phyloP scores from a whole-genome alignment of 2,797 vertebrate genomes.

The Dendrocincla fuliginosa region DNA sequence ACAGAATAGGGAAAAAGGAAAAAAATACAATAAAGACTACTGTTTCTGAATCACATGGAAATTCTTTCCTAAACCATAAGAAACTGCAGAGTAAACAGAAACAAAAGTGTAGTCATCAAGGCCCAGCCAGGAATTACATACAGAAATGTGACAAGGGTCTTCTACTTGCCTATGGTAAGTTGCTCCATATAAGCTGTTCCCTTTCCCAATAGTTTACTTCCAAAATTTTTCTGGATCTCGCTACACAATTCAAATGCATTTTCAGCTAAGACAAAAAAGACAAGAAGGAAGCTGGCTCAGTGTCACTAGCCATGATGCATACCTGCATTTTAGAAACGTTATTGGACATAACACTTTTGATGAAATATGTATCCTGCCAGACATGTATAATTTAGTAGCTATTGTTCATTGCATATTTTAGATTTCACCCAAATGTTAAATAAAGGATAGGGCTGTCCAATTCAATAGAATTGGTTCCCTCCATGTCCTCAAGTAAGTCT shows the following conservation, averaged over 20 bases:
- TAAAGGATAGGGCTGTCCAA: neutral
- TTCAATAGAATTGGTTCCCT: neutral
- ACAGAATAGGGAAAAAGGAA: neutral
- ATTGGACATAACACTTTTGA: neutral
- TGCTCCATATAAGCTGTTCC: neutral
- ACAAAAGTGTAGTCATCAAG: neutral
- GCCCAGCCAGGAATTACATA: neutral
- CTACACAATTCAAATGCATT: neutral
- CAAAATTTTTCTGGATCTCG: neutral
- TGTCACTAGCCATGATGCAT: neutral
- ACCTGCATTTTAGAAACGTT: neutral
- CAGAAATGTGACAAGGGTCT: neutral
- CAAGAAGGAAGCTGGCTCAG: neutral
- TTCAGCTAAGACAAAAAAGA: neutral
- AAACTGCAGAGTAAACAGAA: neutral
- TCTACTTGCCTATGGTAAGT: neutral
- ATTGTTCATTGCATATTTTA: neutral
- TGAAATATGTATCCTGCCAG: neutral
- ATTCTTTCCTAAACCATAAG: neutral
- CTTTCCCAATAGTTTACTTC: neutral
- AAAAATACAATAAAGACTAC: neutral
- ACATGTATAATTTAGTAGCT: neutral
- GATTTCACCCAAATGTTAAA: neutral
- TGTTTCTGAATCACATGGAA: neutral
- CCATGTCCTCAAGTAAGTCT: neutral